phyloP scores from a whole-genome alignment of 2,888 invertebrate genomes.

The Dicyrtoma fusca region DNA sequence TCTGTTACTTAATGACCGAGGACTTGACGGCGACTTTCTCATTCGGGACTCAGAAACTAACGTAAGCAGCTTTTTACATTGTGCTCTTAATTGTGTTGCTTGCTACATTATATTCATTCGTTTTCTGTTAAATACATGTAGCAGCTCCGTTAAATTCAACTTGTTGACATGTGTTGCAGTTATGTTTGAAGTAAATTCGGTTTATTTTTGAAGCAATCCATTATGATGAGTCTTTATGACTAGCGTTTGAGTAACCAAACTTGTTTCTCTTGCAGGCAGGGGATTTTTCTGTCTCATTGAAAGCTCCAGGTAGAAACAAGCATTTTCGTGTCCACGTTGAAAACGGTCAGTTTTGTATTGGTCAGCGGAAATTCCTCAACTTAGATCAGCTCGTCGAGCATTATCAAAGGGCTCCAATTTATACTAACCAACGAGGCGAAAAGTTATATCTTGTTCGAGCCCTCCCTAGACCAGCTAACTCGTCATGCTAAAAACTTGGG shows the following conservation, averaged over 20 bases:
- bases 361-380: constrained; percentile 94
- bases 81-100: background rate
- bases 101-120: too few relatives aligned
- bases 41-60: constrained; percentile 99
- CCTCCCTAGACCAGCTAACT: constrained; percentile 68
- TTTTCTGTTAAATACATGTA: too few relatives aligned
- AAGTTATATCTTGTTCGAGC: constrained; percentile 95
- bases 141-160: too few relatives aligned
- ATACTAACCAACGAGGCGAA: constrained; percentile 96
- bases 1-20: constrained; percentile 89
- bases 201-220: background rate
- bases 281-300: constrained; percentile 96
- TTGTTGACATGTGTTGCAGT: too few relatives aligned
- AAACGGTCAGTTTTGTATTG: constrained; percentile 91
- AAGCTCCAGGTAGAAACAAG: constrained; percentile 97
- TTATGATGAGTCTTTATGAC: too few relatives aligned
- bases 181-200: background rate
- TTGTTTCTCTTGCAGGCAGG: constrained; percentile 78
- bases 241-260: too few relatives aligned
- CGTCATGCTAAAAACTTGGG: constrained; percentile 20
- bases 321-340: constrained; percentile 98
- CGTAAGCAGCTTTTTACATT: constrained; percentile 67
- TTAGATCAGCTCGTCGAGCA: constrained; percentile 96
- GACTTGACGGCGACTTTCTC: constrained; percentile 97
- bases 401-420: constrained; percentile 98